phyloP scores from a whole-genome alignment of 2,888 invertebrate species.

The Graphium colonna region DNA sequence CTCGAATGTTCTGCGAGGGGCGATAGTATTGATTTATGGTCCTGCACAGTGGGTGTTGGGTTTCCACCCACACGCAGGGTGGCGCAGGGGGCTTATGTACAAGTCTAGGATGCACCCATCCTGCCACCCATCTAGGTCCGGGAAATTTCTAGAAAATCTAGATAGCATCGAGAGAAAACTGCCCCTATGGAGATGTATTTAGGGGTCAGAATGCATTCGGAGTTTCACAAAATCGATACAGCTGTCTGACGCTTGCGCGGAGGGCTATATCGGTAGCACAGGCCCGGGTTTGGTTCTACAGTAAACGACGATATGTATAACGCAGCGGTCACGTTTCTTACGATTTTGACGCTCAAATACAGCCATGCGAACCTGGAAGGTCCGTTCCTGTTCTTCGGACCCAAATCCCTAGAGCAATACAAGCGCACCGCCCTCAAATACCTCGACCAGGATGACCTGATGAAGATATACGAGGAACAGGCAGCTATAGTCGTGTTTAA shows the following conservation, averaged over 20 bases:
- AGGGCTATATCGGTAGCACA: background rate
- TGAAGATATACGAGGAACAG: slow-evolving; percentile 78
- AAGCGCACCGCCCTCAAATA: slow-evolving; percentile 74
- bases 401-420: slow-evolving; percentile 66
- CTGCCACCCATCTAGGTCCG: slow-evolving; percentile 3
- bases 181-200: background rate
- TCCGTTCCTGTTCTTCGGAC: slow-evolving; percentile 81
- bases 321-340: slow-evolving; percentile 21
- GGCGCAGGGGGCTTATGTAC: background rate
- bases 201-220: background rate
- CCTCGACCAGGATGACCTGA: slow-evolving; percentile 76
- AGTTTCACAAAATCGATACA: slow-evolving; percentile 3
- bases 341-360: slow-evolving; percentile 17
- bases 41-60: background rate
- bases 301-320: slow-evolving; percentile 22
- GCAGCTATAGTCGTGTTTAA: slow-evolving; percentile 81
- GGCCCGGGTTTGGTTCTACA: background rate
- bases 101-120: slow-evolving; percentile 14
- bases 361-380: slow-evolving; percentile 73
- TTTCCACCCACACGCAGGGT: background rate
- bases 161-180: background rate
- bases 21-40: slow-evolving; percentile 10
- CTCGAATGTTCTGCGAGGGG: slow-evolving; percentile 9
- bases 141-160: slow-evolving; percentile 12
- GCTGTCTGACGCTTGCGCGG: slow-evolving; percentile 30